A percentile compares a stretch with the other conserved stretches of the same genome.
These are phyloP conservation scores for Adela reaumurella DNA, from an alignment of 2,888 invertebrate genomes.

Conservation along the genomic window DNA sequence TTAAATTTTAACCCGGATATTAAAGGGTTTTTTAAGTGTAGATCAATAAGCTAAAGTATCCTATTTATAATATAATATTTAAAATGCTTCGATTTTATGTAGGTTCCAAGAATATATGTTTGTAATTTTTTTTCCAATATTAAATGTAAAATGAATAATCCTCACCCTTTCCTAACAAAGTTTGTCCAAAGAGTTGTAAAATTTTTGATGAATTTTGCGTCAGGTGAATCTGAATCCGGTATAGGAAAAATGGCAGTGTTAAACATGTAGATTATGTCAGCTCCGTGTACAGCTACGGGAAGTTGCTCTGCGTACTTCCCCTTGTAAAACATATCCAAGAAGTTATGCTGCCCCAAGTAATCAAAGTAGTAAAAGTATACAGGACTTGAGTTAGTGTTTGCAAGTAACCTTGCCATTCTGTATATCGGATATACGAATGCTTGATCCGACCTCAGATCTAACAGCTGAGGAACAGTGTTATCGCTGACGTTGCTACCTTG, in stretches of 20 bases:
- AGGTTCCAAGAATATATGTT: no score
- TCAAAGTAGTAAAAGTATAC: conserved; percentile 1
- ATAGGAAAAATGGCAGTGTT: not conserved
- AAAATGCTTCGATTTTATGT: no score
- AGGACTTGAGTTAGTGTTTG: not conserved
- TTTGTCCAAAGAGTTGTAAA: not conserved
- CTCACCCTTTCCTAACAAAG: not conserved
- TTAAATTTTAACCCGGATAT: no score
- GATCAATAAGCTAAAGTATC: no score
- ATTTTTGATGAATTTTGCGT: not conserved
- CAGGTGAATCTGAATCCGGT: not conserved
- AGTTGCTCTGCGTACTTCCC: not conserved
- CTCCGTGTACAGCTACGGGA: not conserved
- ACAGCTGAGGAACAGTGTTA: not conserved
- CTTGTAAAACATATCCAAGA: not conserved
- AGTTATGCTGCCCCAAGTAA: not conserved
- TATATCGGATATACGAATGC: not conserved
- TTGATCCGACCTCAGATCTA: not conserved
- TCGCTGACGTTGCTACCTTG: conserved; percentile 5
- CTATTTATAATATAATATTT: no score
- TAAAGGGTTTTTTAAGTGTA: no score
- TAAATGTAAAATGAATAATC: no score
- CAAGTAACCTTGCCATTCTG: not conserved
- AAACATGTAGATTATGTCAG: not conserved
- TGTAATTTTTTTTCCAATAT: no score